Evolutionary conservation across 2,113 vertebrate species (phyloP).

Genomic region (Corythoichthys haematopterus): DNA sequence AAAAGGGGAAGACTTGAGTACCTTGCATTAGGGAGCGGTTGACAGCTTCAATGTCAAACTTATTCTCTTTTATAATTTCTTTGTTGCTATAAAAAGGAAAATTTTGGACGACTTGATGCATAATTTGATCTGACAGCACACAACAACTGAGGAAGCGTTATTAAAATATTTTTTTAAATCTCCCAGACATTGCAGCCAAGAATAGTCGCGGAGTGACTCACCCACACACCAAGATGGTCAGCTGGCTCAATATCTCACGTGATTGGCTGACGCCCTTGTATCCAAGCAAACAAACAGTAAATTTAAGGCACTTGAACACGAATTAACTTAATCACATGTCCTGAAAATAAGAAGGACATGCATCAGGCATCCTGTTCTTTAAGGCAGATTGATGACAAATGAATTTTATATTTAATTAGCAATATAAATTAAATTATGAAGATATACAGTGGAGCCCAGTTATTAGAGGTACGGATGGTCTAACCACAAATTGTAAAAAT

Average conservation of each 20-base stretch:
- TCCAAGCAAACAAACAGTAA: background rate
- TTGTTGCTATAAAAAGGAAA: background rate
- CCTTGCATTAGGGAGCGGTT: background rate
- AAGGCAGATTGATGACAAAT: background rate
- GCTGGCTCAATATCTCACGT: slow-evolving; percentile 26
- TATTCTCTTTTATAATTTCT: background rate
- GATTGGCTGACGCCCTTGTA: slow-evolving; percentile 26
- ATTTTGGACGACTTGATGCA: slow-evolving; percentile 52
- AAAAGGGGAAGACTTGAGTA: background rate
- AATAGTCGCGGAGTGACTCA: slow-evolving; percentile 71
- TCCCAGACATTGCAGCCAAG: slow-evolving; percentile 46
- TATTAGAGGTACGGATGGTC: too few species aligned
- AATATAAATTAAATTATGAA: too few species aligned
- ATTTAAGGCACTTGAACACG: slow-evolving; percentile 5
- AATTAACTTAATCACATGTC: background rate
- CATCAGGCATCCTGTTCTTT: background rate
- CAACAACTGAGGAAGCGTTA: slow-evolving; percentile 61
- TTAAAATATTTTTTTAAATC: slow-evolving; percentile 15
- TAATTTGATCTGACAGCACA: slow-evolving; percentile 68
- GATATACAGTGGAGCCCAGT: too few species aligned
- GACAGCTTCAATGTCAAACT: background rate
- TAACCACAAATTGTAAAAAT: too few species aligned
- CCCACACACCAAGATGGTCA: slow-evolving; percentile 41
- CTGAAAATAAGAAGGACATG: background rate
- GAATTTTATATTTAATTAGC: background rate